phyloP scores from a whole-genome alignment of 2,113 vertebrate genomes.

The Pteruthius melanotis region DNA sequence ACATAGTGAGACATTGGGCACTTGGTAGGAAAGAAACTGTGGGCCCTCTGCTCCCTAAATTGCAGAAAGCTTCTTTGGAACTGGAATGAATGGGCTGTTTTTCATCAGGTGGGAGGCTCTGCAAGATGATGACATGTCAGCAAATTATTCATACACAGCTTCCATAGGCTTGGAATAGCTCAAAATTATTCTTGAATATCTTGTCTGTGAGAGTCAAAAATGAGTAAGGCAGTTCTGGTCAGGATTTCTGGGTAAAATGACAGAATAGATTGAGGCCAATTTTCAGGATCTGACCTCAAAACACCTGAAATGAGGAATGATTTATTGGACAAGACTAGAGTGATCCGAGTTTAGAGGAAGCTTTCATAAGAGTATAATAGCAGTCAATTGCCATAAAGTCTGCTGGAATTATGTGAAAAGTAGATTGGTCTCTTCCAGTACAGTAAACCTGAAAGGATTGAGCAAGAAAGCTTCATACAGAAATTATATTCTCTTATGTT shows the following conservation, averaged over 20 bases:
- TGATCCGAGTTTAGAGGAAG: background rate
- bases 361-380: background rate
- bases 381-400: background rate
- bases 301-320: conserved; percentile 7
- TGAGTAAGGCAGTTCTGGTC: background rate
- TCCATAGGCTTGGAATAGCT: background rate
- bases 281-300: conserved; percentile 15
- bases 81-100: background rate
- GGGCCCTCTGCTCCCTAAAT: background rate
- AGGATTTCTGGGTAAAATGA: conserved; percentile 15
- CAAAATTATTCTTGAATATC: background rate
- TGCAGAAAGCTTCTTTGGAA: background rate
- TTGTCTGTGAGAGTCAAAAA: background rate
- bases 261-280: background rate
- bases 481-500: background rate
- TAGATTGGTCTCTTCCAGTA: background rate
- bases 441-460: background rate
- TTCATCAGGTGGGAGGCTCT: background rate
- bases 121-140: background rate
- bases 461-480: background rate
- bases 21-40: background rate
- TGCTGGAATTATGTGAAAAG: background rate
- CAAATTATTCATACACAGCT: background rate
- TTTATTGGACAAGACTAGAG: background rate
- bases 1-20: background rate